These are phyloP conservation scores for Rhyacichthys aspro DNA, from an alignment of 2,797 vertebrate species.

Conservation along the genomic window DNA sequence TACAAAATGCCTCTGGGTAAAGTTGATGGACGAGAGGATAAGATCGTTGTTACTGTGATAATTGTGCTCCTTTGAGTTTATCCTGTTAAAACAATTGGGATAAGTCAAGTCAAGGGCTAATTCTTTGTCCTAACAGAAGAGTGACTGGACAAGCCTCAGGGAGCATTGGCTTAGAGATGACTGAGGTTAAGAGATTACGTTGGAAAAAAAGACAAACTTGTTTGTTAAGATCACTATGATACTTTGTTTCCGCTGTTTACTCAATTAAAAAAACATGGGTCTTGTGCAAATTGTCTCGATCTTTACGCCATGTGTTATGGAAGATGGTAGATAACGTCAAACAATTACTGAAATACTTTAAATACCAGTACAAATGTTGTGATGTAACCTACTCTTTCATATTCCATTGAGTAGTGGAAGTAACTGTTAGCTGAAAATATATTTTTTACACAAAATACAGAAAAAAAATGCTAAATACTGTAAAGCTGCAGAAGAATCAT, in stretches of 20 bases:
- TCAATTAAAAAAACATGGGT: constrained; percentile 5
- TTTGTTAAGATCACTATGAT: too few species aligned
- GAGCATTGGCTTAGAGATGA: too few species aligned
- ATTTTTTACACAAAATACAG: too few species aligned
- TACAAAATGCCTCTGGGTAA: neutral
- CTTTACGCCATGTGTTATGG: neutral
- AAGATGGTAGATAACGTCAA: constrained; percentile 16
- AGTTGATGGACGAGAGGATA: neutral
- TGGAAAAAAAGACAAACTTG: too few species aligned
- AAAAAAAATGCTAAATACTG: too few species aligned
- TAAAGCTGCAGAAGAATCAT: too few species aligned
- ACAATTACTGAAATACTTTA: constrained; percentile 19
- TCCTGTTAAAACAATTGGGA: too few species aligned
- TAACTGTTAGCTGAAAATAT: neutral
- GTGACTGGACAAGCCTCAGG: too few species aligned
- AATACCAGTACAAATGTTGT: neutral
- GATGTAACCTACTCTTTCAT: neutral
- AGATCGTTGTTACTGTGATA: neutral
- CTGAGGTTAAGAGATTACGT: too few species aligned
- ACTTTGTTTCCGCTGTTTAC: constrained; percentile 14
- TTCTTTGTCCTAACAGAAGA: too few species aligned
- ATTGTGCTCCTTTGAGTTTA: neutral
- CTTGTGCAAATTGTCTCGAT: constrained; percentile 11
- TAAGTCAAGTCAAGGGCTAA: too few species aligned
- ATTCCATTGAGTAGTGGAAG: neutral